Conservation (phyloP, 2,113 vertebrate genomes). For the Eulemur rufifrons region DNA sequence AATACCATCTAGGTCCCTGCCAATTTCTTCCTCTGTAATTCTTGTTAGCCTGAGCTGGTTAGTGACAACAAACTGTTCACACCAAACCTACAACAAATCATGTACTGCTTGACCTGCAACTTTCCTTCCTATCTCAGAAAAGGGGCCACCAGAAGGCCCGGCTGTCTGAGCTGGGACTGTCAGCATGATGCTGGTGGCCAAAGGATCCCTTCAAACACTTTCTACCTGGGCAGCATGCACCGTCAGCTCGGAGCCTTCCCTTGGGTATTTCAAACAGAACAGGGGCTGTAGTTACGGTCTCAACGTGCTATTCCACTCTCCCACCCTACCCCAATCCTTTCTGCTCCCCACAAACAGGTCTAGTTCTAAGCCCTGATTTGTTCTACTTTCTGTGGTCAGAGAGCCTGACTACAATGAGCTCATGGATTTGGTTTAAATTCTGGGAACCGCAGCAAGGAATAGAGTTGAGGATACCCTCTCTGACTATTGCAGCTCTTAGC, state of each 20-base stretch:
- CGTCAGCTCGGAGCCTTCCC: neutral
- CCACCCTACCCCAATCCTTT: fast-evolving
- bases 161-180: neutral
- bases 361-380: neutral
- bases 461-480: neutral
- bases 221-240: neutral
- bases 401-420: neutral
- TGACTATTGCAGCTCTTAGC: neutral
- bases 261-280: neutral
- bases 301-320: neutral
- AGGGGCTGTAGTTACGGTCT: neutral
- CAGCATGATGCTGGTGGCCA: neutral
- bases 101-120: neutral
- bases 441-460: neutral
- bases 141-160: neutral
- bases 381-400: neutral
- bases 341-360: neutral
- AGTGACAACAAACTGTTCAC: conserved; percentile 54
- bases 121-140: neutral
- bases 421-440: neutral
- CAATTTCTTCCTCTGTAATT: conserved; percentile 56
- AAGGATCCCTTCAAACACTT: neutral
- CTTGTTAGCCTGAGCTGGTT: conserved; percentile 20
- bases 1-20: conserved; percentile 49
- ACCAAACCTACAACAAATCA: conserved; percentile 22